Conservation (phyloP, 2,797 vertebrate genomes). For the Gastrophryne carolinensis region DNA sequence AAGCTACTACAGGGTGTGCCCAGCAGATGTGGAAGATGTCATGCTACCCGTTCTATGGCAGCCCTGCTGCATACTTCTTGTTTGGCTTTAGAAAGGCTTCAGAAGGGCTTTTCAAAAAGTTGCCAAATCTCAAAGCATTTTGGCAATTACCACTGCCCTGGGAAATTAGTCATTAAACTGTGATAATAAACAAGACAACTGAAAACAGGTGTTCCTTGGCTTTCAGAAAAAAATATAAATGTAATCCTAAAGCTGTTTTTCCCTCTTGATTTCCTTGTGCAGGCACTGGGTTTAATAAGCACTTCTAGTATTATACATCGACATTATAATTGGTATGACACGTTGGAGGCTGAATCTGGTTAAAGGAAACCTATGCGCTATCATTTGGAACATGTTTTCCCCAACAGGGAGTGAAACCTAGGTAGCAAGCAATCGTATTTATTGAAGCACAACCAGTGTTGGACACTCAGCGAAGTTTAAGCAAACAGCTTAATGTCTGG, state of each 20-base stretch:
- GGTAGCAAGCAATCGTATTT: background rate
- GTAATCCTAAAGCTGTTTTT: no score
- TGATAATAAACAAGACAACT: background rate
- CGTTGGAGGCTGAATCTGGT: background rate
- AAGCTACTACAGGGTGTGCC: background rate
- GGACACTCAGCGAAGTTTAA: background rate
- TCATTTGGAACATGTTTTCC: background rate
- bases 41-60: constrained; percentile 1
- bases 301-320: no score
- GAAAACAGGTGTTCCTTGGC: constrained; percentile 17
- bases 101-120: background rate
- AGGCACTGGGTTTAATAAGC: no score
- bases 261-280: no score
- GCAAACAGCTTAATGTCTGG: background rate
- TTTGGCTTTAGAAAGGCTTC: background rate
- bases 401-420: background rate
- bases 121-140: constrained; percentile 12
- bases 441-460: background rate
- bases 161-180: constrained; percentile 8
- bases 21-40: constrained; percentile 13
- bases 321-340: no score
- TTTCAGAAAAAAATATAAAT: background rate
- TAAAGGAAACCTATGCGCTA: background rate
- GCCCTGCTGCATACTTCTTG: background rate
- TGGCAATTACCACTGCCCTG: constrained; percentile 3